Evolutionary conservation across 2,797 vertebrate species (phyloP), one percentile per base, ranked within the genome.

Genomic region (Megalops cyprinoides): DNA sequence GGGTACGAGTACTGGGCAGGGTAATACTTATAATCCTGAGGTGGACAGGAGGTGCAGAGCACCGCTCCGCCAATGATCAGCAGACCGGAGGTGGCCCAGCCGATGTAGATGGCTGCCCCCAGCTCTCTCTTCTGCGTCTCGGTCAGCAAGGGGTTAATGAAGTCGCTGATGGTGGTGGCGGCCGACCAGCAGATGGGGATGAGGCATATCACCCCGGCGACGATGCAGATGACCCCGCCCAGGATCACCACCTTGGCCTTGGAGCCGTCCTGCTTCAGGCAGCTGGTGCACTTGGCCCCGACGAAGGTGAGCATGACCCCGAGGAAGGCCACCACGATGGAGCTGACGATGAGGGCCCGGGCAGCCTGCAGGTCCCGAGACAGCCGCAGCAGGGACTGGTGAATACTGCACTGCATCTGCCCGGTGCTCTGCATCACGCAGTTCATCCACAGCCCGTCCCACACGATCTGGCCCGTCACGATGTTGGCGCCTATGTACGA

Each of bases 381-480:
- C 82, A 94, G 73, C 2, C 1, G 81, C 92, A 94, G 76, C 28
- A 96, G 12, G 0, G 92, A 93, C 0, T 90, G 87, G 1, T 91
- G 89, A 53, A 95, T 83, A 39, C 42, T 90, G 78, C 94, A 96
- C 87, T 95, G 94, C 95, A 95, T 95, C 89, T 96, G 95, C 0
- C 95, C 95, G 0, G 95, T 96, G 80, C 90, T 90, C 90, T 96
- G 95, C 92, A 92, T 94, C 34, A 95, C 87, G 4, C 95, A 95
- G 84, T 92, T 94, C 95, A 95, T 95, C 95, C 95, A 95, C 87
- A 96, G 86, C 0, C 95, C 95, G 0, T 95, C 94, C 95, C 94
- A 96, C 0, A 96, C 37, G 0, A 92, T 80, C 89, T 96, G 95
- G 0, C 89, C 94, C 0, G 94, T 89, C 74, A 94, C 92, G 0